phyloP scores from a whole-genome alignment of 30 jellyfish, hydroid and myxozoan species.

The Turritopsis dohrnii region DNA sequence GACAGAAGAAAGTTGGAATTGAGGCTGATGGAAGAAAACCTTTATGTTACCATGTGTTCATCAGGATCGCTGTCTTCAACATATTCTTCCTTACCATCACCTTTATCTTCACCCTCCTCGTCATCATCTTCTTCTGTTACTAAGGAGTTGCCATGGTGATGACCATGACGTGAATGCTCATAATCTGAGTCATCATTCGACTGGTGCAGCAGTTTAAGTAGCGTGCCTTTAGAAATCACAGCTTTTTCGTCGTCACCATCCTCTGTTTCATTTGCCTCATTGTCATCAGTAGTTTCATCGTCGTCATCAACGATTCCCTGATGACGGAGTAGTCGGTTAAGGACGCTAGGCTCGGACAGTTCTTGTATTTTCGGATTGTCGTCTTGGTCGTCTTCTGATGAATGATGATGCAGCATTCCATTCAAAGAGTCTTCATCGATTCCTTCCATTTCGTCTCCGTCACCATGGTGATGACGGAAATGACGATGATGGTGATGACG shows the following conservation, averaged over 20 bases:
- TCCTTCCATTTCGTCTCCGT: neutral
- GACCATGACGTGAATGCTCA: neutral
- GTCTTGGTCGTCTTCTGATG: neutral
- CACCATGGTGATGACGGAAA: conserved; percentile 1
- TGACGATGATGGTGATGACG: neutral
- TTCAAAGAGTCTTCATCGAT: neutral
- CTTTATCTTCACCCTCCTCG: conserved; percentile 16
- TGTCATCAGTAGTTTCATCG: neutral
- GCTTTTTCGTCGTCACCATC: conserved; percentile 31
- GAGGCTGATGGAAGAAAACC: too few relatives aligned
- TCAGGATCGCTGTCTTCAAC: neutral
- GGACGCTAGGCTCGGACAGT: neutral
- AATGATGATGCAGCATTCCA: neutral
- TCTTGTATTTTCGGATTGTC: neutral
- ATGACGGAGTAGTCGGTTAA: neutral
- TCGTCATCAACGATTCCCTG: neutral
- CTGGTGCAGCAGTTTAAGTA: neutral
- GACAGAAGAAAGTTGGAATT: too few relatives aligned
- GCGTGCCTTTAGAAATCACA: neutral
- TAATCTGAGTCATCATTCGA: neutral
- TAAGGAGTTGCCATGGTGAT: neutral
- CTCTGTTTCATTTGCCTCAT: neutral
- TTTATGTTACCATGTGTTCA: conserved; percentile 16
- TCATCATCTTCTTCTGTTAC: conserved; percentile 20
- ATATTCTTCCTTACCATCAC: neutral